These are phyloP conservation scores for Platyura marginata DNA, from an alignment of 1,140 invertebrate genomes.

Conservation along the genomic window DNA sequence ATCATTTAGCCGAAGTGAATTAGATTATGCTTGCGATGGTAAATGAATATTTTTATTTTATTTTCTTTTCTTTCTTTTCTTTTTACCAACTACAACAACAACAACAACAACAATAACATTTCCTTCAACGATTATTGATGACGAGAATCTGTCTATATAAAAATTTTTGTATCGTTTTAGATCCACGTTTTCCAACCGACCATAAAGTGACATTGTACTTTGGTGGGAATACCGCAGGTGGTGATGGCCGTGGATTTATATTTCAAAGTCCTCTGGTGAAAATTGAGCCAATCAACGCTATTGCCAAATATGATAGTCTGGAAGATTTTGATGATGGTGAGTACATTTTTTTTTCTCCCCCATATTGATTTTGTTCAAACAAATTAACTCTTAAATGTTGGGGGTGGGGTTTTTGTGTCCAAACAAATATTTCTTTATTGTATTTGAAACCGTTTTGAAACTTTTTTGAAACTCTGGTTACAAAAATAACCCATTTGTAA, in stretches of 20 bases:
- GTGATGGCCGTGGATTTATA: slow-evolving; percentile 1
- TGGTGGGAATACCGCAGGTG: not conserved
- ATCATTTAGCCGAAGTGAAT: slow-evolving; percentile 3
- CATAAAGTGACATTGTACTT: slow-evolving; percentile 4
- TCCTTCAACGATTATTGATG: not conserved
- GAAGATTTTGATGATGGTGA: slow-evolving; percentile 5
- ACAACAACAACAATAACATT: not conserved
- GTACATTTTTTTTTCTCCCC: not conserved
- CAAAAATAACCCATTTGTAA: too few relatives aligned
- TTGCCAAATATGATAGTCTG: slow-evolving; percentile 2
- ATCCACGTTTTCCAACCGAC: slow-evolving; percentile 5
- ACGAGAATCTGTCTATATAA: not conserved
- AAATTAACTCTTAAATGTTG: not conserved
- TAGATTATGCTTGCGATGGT: slow-evolving; percentile 5
- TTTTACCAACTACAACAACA: not conserved
- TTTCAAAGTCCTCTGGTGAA: slow-evolving; percentile 6
- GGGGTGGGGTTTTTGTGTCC: too few relatives aligned
- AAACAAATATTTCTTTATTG: too few relatives aligned
- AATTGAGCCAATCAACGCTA: slow-evolving; percentile 2
- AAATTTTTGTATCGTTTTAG: not conserved
- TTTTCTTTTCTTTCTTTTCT: not conserved
- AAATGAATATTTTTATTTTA: not conserved
- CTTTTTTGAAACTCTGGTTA: too few relatives aligned
- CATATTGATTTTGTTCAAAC: not conserved
- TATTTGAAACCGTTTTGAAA: too few relatives aligned